Evolutionary conservation across 2,888 invertebrate genomes (phyloP), one percentile per base, ranked within the genome.

Genomic region (Clivina fossor): DNA sequence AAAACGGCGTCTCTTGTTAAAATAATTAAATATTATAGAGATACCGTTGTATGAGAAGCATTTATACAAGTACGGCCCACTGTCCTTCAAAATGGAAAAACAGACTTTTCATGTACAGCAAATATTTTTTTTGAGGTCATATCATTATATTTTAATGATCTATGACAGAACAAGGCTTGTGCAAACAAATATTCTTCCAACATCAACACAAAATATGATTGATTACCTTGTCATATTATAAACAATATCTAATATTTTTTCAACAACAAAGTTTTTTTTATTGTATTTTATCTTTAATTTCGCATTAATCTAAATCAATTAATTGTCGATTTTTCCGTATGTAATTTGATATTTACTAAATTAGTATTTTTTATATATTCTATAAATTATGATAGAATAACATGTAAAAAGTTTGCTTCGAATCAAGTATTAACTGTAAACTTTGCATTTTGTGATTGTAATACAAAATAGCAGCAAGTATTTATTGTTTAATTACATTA

Each of bases 61-160:
- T n/a, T n/a, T n/a, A n/a, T n/a, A n/a, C n/a, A n/a, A n/a, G 30
- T 11, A 30, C 30, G 30, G 28, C 26, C 24, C 37, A 48, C 24
- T 48, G 24, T 40, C 49, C 49, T 49, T 49, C 38, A 38, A 38
- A 49, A 38, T 49, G 40, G 40, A 49, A 49, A 49, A 40, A n/a
- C n/a, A 38, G 30, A 49, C 35, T n/a, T n/a, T n/a, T 13, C 2
- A 13, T 15, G n/a, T 13, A 35, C 38, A 38, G 40, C n/a, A n/a
- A n/a, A n/a, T n/a, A n/a, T n/a, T n/a, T n/a, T n/a, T 38, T 49
- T 49, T 49, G 40, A 49, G 49, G 49, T 49, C 49, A 49, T 13
- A 18, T 28, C n/a, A 35, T 20, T 16, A 35, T 38, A 26, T 30
- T 49, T 38, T 48, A 37, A 37, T 48, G 37, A 24, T 47, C 35